Conservation (phyloP, 2,888 invertebrate species). For the Andrena hattorfiana region DNA sequence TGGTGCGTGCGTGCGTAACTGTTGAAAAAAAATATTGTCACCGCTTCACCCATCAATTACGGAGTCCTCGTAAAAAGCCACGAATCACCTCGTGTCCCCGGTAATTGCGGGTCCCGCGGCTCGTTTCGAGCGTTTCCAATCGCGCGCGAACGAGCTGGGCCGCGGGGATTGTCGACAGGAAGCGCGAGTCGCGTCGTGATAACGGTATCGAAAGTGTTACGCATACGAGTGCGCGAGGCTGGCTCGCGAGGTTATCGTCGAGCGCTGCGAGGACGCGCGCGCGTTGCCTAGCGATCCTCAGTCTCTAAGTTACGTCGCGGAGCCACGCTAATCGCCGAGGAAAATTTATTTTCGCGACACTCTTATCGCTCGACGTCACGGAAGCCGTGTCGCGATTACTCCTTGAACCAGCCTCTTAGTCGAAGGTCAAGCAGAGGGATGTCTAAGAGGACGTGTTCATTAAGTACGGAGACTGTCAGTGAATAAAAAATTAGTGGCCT, state of each 20-base stretch:
- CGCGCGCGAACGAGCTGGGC: conserved; percentile 20
- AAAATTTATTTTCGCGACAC: conserved; percentile 59
- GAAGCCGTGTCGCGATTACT: conserved; percentile 59
- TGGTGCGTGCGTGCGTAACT: conserved; percentile 17
- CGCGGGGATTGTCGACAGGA: conserved; percentile 67
- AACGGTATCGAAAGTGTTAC: conserved; percentile 76
- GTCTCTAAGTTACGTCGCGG: conserved; percentile 56
- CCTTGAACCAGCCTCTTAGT: neutral
- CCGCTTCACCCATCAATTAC: conserved; percentile 40
- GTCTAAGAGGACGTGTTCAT: conserved; percentile 8
- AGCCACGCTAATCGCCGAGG: conserved; percentile 54
- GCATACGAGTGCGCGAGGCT: conserved; percentile 61
- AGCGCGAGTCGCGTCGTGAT: conserved; percentile 67
- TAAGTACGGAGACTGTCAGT: neutral
- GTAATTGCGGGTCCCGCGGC: conserved; percentile 19
- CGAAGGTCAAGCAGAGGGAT: conserved; percentile 2
- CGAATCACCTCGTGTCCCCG: neutral
- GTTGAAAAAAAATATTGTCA: conserved; percentile 9
- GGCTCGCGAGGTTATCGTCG: conserved; percentile 59
- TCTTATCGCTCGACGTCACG: conserved; percentile 54
- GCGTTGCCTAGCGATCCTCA: conserved; percentile 2
- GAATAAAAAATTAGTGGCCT: too few relatives aligned
- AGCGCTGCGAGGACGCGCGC: conserved; percentile 11
- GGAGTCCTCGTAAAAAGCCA: neutral
- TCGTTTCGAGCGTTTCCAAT: conserved; percentile 28